Evolutionary conservation across 2,797 vertebrate genomes (phyloP).

Genomic region (Masticophis lateralis): DNA sequence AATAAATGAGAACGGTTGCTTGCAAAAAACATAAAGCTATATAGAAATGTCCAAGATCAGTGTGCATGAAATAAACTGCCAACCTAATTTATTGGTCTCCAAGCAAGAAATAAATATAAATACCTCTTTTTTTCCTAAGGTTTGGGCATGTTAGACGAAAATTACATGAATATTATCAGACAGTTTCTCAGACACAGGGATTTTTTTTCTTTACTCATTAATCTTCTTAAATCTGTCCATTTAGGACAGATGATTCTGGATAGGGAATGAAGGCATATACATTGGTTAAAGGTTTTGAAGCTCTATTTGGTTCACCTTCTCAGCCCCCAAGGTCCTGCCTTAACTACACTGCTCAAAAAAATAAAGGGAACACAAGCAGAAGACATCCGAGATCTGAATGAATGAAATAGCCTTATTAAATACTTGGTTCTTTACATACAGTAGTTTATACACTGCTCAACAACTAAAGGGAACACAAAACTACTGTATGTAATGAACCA

Average conservation of each 20-base stretch:
- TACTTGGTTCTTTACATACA: no score
- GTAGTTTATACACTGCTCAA: no score
- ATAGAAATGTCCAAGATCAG: neutral
- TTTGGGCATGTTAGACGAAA: neutral
- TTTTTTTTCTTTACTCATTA: neutral
- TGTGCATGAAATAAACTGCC: neutral
- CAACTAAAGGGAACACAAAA: no score
- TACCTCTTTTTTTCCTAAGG: neutral
- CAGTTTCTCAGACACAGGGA: neutral
- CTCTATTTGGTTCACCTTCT: neutral
- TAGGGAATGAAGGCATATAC: neutral
- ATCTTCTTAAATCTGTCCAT: neutral
- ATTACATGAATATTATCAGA: neutral
- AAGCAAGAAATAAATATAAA: neutral
- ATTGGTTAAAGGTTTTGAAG: neutral
- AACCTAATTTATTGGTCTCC: neutral
- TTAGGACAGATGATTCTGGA: neutral
- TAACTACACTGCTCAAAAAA: no score
- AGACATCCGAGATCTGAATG: no score
- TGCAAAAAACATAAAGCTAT: neutral
- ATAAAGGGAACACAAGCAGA: no score
- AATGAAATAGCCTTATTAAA: no score
- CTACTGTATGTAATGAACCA: no score
- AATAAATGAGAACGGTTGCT: neutral
- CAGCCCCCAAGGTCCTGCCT: neutral